Base-by-base conservation (phyloP, 1,140 invertebrate genomes). In the Zaprionus vittiger region DNA sequence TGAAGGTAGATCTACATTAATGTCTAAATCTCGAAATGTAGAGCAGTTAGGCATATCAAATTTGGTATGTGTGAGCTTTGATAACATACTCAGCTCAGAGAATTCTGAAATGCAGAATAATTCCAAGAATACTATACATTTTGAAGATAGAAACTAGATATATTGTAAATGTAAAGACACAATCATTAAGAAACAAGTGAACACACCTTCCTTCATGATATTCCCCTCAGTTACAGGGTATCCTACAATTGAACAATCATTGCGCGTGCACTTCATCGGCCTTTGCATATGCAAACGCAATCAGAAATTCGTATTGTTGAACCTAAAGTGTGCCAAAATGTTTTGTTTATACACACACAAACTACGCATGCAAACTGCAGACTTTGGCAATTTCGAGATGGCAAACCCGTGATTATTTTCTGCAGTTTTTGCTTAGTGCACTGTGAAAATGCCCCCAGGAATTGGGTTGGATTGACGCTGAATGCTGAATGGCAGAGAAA, bases 391-490 rank as follows among this genome's bases (percentile, higher is more conserved):
- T 41, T n/a, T 28, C 55, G 26, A 60, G 52, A 47, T 69, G 57
- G 41, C 34, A 71, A 64, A 56, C 44, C n/a, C 22, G 15, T 7
- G 24, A 55, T 63, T 54, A 38, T 54, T 31, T 64, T 41, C 34
- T 47, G 5, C 41, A 47, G 31, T 31, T 28, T 34, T 63, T 66
- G n/a, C 5, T 54, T 63, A 38, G 37, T 47, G 41, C 7, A 47
- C 22, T 54, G 49, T 55, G 4, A 44, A 56, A 67, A 34, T 63
- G 77, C 77, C 77, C 37, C 24, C 44, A 12, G 72, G 77, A 79
- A 75, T 79, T 75, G 77, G 77, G 77, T 79, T 66, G 41, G 64
- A 37, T 74, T 65, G 65, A 49, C 12, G 69, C 60, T 34, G 31
- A 11, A 70, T 62, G 41, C 26, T 56, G 49, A 72, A 60, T 59